These are phyloP conservation scores for Scleropages formosus DNA, from an alignment of 2,797 vertebrate genomes.

Conservation along the genomic window DNA sequence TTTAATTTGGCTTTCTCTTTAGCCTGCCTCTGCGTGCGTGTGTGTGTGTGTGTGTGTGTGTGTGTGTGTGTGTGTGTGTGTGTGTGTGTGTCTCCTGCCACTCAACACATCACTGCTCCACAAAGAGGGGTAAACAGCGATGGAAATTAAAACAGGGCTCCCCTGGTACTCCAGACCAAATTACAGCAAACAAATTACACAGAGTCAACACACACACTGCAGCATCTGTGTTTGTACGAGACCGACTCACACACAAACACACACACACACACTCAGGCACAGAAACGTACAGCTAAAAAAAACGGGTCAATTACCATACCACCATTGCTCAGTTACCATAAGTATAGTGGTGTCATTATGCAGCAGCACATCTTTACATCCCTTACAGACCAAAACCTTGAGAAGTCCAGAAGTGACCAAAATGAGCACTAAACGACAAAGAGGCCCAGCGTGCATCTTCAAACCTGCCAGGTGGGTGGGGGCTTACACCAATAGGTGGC, in stretches of 20 bases:
- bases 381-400: slow-evolving; percentile 86
- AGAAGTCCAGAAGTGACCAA: slow-evolving; percentile 64
- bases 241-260: slow-evolving; percentile 35
- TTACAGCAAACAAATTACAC: slow-evolving; percentile 99
- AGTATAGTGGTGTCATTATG: background rate
- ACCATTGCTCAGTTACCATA: too few species aligned
- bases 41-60: slow-evolving; percentile 29
- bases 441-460: slow-evolving; percentile 29
- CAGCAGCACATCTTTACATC: background rate
- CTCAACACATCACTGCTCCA: slow-evolving; percentile 82
- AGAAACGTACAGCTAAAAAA: slow-evolving; percentile 41
- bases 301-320: too few species aligned
- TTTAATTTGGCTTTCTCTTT: slow-evolving; percentile 90
- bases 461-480: slow-evolving; percentile 41
- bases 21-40: slow-evolving; percentile 46
- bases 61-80: slow-evolving; percentile 28
- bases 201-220: slow-evolving; percentile 98
- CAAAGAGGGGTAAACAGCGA: slow-evolving; percentile 98
- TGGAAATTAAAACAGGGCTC: slow-evolving; percentile 99
- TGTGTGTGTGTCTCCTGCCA: slow-evolving; percentile 40
- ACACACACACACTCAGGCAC: background rate
- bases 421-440: slow-evolving; percentile 18
- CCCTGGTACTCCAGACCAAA: slow-evolving; percentile 97
- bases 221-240: slow-evolving; percentile 81
- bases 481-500: slow-evolving; percentile 67